These are phyloP conservation scores for Sinocyclocheilus maitianheensis DNA, from an alignment of 2,113 vertebrate genomes.

Conservation along the genomic window DNA sequence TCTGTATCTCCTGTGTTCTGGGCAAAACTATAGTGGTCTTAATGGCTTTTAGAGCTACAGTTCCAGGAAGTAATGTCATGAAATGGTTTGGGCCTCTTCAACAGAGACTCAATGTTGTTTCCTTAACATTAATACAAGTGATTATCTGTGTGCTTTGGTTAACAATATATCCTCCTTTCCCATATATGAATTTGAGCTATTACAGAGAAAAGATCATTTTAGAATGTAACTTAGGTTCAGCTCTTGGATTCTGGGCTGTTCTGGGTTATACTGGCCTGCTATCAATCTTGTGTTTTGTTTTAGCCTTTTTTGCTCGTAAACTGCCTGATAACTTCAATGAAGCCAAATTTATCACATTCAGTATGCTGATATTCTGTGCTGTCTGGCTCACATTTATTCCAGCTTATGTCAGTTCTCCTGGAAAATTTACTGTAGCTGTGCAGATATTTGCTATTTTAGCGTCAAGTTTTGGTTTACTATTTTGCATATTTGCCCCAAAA, in stretches of 20 bases:
- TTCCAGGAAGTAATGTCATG: slow-evolving; percentile 58
- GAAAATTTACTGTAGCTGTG: slow-evolving; percentile 62
- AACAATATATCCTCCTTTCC: slow-evolving; percentile 67
- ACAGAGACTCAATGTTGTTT: slow-evolving; percentile 61
- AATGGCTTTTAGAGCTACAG: slow-evolving; percentile 60
- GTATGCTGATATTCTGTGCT: slow-evolving; percentile 67
- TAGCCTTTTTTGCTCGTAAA: slow-evolving; percentile 59
- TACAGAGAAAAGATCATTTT: slow-evolving; percentile 70
- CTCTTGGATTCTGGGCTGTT: slow-evolving; percentile 69
- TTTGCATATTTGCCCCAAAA: no score
- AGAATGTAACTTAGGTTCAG: slow-evolving; percentile 70
- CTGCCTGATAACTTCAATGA: slow-evolving; percentile 68
- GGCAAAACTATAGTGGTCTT: slow-evolving; percentile 58
- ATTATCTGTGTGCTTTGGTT: slow-evolving; percentile 71
- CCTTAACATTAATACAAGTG: slow-evolving; percentile 65
- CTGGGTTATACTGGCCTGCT: slow-evolving; percentile 70
- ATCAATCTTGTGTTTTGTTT: slow-evolving; percentile 61
- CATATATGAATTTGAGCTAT: slow-evolving; percentile 62
- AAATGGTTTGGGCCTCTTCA: not conserved
- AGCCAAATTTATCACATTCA: slow-evolving; percentile 68
- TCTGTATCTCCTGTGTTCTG: no score
- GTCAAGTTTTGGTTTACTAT: no score
- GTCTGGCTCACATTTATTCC: slow-evolving; percentile 69
- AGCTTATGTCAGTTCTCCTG: slow-evolving; percentile 17
- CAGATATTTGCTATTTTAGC: slow-evolving; percentile 68